A percentile compares a stretch with the other conserved stretches of the same genome.
Conservation (phyloP, 2,797 vertebrate genomes). For the Chelon labrosus region DNA sequence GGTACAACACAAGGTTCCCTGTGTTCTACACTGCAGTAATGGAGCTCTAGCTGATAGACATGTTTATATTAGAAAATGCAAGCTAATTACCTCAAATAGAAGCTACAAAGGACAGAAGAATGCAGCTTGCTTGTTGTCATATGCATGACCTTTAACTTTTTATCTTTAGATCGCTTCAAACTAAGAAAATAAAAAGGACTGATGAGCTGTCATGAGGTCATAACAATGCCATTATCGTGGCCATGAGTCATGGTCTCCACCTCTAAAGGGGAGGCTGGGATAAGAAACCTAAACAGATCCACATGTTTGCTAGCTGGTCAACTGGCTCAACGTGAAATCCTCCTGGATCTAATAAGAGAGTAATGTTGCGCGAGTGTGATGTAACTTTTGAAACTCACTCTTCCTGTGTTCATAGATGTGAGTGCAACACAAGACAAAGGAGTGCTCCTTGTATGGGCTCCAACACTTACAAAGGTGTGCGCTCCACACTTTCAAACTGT, state of each 20-base stretch:
- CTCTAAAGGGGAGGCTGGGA: not conserved
- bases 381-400: slow-evolving; percentile 29
- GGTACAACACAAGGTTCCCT: slow-evolving; percentile 61
- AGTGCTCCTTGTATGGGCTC: slow-evolving; percentile 14
- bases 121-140: slow-evolving; percentile 1
- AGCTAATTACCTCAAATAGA: slow-evolving; percentile 20
- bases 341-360: slow-evolving; percentile 33
- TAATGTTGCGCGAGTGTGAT: slow-evolving; percentile 34
- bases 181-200: slow-evolving; percentile 3
- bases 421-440: not conserved
- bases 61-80: slow-evolving; percentile 41
- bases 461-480: slow-evolving; percentile 8
- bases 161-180: not conserved
- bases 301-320: slow-evolving; percentile 43
- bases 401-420: slow-evolving; percentile 11
- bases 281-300: slow-evolving; percentile 43
- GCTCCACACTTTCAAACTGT: slow-evolving; percentile 13
- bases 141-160: slow-evolving; percentile 9
- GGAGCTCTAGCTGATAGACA: slow-evolving; percentile 36
- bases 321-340: slow-evolving; percentile 29
- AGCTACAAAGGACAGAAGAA: slow-evolving; percentile 9
- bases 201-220: slow-evolving; percentile 10
- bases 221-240: not conserved
- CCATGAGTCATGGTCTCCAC: slow-evolving; percentile 26
- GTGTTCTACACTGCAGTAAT: slow-evolving; percentile 64